Percentiles rank a stretch among this genome's conserved stretches.
Evolutionary conservation across 2,888 invertebrate species (phyloP).

Genomic region (Pristionchus exspectatus): DNA sequence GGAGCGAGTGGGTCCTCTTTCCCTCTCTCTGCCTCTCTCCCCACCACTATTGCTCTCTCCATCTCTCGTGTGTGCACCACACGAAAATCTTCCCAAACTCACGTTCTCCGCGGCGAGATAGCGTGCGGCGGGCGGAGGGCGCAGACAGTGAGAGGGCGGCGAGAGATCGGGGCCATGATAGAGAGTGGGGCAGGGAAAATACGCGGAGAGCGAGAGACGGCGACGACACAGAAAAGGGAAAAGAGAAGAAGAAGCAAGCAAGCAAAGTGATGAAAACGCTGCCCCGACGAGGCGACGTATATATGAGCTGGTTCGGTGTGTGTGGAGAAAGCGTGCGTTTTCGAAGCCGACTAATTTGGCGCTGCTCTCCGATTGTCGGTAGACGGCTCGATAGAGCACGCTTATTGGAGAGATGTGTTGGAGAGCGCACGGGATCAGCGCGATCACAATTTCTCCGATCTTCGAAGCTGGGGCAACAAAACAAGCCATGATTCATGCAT

Average conservation of each 20-base stretch:
- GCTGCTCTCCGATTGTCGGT: background rate
- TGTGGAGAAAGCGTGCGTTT: background rate
- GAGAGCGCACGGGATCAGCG: background rate
- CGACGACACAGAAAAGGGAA: background rate
- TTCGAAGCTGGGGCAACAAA: background rate
- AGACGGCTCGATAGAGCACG: background rate
- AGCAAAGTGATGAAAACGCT: background rate
- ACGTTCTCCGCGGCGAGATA: conserved; percentile 9
- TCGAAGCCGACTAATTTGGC: background rate
- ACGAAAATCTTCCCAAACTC: conserved; percentile 43
- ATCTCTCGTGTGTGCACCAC: background rate
- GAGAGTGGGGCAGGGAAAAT: background rate
- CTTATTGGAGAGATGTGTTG: background rate
- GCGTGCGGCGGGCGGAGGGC: background rate
- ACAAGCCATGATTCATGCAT: background rate
- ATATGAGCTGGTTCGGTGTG: background rate
- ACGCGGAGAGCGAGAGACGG: background rate
- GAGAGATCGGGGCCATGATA: no score
- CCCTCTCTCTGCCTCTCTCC: background rate
- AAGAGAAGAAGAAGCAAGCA: background rate
- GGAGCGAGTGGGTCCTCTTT: background rate
- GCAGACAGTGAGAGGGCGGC: background rate
- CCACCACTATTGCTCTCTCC: conserved; percentile 20
- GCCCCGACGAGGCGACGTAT: background rate
- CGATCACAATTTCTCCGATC: background rate